These are phyloP conservation scores for Heteromyza rotundicornis DNA, from an alignment of 2,888 invertebrate species.

Conservation along the genomic window DNA sequence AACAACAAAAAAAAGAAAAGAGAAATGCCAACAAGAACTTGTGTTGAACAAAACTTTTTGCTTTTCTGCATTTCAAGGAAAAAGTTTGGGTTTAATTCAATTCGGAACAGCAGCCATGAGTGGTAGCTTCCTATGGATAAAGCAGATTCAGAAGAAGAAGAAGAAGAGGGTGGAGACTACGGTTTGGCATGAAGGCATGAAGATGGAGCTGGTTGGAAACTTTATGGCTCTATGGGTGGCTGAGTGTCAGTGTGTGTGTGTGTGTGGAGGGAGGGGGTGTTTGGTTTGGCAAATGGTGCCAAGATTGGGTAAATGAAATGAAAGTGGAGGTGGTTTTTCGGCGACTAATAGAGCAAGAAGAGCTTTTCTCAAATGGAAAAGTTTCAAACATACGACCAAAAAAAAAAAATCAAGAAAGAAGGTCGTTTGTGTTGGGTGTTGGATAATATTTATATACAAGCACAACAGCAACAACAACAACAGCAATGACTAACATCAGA, in stretches of 20 bases:
- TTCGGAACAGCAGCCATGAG: constrained; percentile 56
- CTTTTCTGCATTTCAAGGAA: no score
- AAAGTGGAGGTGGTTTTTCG: no score
- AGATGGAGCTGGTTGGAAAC: no score
- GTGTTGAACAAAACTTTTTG: constrained; percentile 41
- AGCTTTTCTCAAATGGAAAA: background rate
- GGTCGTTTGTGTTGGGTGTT: constrained; percentile 16
- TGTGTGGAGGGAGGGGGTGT: background rate
- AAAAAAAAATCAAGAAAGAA: background rate
- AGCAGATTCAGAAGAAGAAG: no score
- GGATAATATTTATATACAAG: constrained; percentile 25
- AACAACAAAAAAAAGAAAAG: background rate
- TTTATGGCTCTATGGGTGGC: no score
- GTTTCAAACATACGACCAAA: background rate
- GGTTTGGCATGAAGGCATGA: no score
- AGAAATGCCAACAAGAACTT: constrained; percentile 1
- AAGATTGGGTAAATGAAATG: no score
- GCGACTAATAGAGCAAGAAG: constrained; percentile 34
- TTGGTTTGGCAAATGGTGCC: no score
- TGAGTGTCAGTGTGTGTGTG: no score
- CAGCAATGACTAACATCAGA: background rate
- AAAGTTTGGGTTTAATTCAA: constrained; percentile 59
- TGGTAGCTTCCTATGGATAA: constrained; percentile 52
- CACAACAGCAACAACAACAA: constrained; percentile 13
- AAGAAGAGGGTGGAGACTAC: no score